phyloP scores from a whole-genome alignment of 2,797 vertebrate genomes.

The Hydrocynus forskahlii region DNA sequence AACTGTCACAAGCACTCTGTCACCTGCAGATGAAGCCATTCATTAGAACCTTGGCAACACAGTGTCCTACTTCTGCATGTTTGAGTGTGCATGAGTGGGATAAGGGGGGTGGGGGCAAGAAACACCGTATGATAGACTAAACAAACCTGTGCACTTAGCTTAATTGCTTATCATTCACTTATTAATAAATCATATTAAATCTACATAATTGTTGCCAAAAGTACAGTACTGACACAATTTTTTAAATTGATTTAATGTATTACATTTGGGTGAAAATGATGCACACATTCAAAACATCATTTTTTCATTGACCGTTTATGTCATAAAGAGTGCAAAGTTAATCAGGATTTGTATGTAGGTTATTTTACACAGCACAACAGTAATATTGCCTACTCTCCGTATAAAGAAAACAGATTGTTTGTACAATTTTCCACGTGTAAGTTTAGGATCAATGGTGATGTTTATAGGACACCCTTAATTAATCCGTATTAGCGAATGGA shows the following conservation, averaged over 20 bases:
- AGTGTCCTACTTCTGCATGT: conserved; percentile 30
- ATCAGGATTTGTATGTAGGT: background rate
- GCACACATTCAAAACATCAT: background rate
- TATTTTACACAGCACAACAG: background rate
- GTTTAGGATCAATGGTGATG: conserved; percentile 10
- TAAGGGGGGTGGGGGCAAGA: background rate
- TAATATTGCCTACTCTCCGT: background rate
- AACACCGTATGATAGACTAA: background rate
- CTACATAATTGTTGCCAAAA: background rate
- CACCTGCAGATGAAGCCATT: conserved; percentile 79
- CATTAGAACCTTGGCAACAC: conserved; percentile 65
- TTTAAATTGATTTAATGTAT: too few relatives aligned
- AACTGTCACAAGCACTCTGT: conserved; percentile 83
- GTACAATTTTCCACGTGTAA: background rate
- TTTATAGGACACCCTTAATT: conserved; percentile 42
- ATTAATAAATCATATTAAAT: background rate
- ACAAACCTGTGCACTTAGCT: background rate
- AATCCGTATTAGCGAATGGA: conserved; percentile 39
- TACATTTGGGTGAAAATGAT: too few relatives aligned
- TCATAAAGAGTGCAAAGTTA: too few relatives aligned
- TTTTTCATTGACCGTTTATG: background rate
- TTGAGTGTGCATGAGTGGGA: background rate
- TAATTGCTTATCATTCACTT: background rate
- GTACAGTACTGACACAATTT: background rate
- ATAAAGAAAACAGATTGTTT: background rate